A percentile compares a stretch with the other conserved stretches of the same genome.
These are phyloP conservation scores for Diaprepes abbreviatus DNA, from an alignment of 2,888 invertebrate species.

Conservation along the genomic window DNA sequence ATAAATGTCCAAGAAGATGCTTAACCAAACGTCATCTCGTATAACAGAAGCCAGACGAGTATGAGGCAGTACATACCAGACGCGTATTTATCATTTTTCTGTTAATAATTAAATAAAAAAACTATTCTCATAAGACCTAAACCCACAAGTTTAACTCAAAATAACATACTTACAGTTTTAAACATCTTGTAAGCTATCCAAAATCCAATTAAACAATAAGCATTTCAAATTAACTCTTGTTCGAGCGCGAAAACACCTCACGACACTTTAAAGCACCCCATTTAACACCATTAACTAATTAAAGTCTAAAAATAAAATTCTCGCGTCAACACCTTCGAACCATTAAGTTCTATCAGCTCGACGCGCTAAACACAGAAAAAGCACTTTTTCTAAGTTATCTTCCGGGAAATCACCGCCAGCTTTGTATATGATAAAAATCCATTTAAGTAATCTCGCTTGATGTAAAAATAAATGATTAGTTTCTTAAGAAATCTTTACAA, in stretches of 20 bases:
- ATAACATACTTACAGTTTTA: slow-evolving; percentile 39
- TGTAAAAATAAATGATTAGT: not conserved
- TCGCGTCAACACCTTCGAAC: slow-evolving; percentile 10
- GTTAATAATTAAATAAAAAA: too few species aligned
- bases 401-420: not conserved
- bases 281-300: slow-evolving; percentile 17
- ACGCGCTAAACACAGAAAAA: slow-evolving; percentile 4
- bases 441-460: not conserved
- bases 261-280: slow-evolving; percentile 13
- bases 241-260: not conserved
- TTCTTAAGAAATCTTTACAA: not conserved
- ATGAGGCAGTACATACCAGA: too few species aligned
- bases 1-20: too few species aligned
- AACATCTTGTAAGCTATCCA: slow-evolving; percentile 31
- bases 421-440: not conserved
- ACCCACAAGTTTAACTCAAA: not conserved
- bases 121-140: too few species aligned
- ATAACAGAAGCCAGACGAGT: too few species aligned
- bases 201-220: not conserved
- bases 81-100: too few species aligned
- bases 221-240: slow-evolving; percentile 3
- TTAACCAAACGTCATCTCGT: too few species aligned
- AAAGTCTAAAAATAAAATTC: slow-evolving; percentile 18
- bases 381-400: slow-evolving; percentile 14
- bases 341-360: slow-evolving; percentile 8